These are phyloP conservation scores for Pachyuromys duprasi DNA, from an alignment of 2,797 vertebrate species.

Conservation along the genomic window DNA sequence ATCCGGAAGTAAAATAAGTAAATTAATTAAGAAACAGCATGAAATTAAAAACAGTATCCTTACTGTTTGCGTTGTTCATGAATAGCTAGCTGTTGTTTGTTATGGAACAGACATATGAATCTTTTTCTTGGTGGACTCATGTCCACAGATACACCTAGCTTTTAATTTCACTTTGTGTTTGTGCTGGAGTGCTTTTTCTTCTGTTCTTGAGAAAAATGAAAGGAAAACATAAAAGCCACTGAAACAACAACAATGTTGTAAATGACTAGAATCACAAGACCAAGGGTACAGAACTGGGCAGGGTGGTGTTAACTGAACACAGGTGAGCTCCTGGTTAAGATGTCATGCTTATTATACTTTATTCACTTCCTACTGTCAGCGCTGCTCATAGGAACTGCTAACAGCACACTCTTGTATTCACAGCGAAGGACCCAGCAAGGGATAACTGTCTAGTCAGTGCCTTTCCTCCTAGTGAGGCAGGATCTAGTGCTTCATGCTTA, in stretches of 20 bases:
- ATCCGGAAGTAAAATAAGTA: no score
- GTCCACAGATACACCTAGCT: not conserved
- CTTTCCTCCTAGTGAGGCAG: not conserved
- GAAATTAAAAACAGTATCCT: not conserved
- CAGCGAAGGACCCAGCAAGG: not conserved
- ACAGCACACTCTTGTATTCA: not conserved
- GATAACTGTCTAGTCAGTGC: not conserved
- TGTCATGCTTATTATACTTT: not conserved
- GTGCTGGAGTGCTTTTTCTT: not conserved
- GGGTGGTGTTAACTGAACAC: no score
- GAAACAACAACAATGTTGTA: not conserved
- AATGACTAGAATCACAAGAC: not conserved
- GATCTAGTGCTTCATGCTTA: not conserved
- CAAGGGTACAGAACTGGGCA: fast-evolving
- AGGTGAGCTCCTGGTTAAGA: not conserved
- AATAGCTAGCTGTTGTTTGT: not conserved
- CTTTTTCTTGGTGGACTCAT: not conserved
- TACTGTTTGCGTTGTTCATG: not conserved
- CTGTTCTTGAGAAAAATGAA: not conserved
- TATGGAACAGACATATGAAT: not conserved
- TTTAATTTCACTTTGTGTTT: not conserved
- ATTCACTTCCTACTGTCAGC: not conserved
- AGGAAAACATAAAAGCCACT: not conserved
- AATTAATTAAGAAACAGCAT: no score
- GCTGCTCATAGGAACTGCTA: not conserved